phyloP scores from a whole-genome alignment of 2,888 invertebrate species.

The Coronaproctus castanopsis region DNA sequence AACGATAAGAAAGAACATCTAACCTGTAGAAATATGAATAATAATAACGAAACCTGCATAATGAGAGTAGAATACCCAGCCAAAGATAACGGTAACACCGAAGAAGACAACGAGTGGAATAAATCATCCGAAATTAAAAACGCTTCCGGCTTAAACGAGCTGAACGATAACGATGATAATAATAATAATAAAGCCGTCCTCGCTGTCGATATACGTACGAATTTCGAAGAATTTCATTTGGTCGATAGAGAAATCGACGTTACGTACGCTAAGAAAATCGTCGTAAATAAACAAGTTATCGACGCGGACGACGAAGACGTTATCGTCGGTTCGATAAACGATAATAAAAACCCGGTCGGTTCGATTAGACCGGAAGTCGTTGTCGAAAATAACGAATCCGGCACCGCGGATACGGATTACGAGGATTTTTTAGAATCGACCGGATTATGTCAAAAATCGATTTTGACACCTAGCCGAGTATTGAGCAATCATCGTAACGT shows the following conservation, averaged over 20 bases:
- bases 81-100: too few species aligned
- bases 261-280: slow-evolving; percentile 10
- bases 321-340: slow-evolving; percentile 1
- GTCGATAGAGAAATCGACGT: slow-evolving; percentile 42
- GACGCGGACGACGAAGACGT: slow-evolving; percentile 18
- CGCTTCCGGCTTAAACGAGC: too few species aligned
- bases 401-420: slow-evolving; percentile 33
- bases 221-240: slow-evolving; percentile 59
- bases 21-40: too few species aligned
- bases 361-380: slow-evolving; percentile 27
- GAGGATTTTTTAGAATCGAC: slow-evolving; percentile 60
- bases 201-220: slow-evolving; percentile 24
- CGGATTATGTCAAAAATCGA: slow-evolving; percentile 58
- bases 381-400: slow-evolving; percentile 31
- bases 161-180: not conserved
- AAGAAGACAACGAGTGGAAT: too few species aligned
- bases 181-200: slow-evolving; percentile 5
- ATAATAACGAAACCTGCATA: too few species aligned
- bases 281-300: slow-evolving; percentile 24
- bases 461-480: slow-evolving; percentile 43
- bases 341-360: not conserved
- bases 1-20: too few species aligned
- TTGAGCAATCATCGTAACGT: slow-evolving; percentile 55
- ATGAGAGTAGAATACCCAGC: too few species aligned
- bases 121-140: too few species aligned